Conservation (phyloP, 2,113 vertebrate species). For the Lophotis ruficrista region DNA sequence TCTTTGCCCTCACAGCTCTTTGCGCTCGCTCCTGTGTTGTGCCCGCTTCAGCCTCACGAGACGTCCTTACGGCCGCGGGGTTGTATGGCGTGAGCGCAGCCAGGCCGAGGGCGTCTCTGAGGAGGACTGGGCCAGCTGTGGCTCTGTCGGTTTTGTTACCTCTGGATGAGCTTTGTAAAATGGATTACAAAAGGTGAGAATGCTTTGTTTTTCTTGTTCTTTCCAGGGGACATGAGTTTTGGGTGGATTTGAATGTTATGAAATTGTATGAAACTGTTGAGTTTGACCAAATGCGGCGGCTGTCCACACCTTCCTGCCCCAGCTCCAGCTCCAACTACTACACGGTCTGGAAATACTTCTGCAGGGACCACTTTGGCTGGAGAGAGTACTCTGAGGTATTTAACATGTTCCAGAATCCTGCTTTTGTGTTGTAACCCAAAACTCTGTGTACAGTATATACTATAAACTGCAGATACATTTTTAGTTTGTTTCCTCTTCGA, state of each 20-base stretch:
- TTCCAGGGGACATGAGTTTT: conserved; percentile 88
- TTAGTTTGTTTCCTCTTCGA: not conserved
- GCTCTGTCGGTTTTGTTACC: no score
- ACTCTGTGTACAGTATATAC: fast-evolving
- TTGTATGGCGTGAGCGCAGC: not conserved
- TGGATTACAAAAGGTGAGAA: not conserved
- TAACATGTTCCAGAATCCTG: not conserved
- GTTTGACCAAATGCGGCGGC: conserved; percentile 90
- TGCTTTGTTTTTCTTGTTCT: not conserved
- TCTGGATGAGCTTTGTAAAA: not conserved
- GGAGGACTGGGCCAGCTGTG: not conserved
- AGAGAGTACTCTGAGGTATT: conserved; percentile 97
- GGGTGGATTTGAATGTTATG: conserved; percentile 90
- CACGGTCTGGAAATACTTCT: conserved; percentile 98
- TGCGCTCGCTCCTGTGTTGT: not conserved
- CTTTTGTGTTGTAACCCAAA: not conserved
- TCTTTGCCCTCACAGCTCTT: not conserved
- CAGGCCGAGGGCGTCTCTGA: not conserved
- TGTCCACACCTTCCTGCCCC: conserved; percentile 86
- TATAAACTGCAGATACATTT: fast-evolving
- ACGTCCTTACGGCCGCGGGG: not conserved
- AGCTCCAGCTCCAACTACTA: conserved; percentile 84
- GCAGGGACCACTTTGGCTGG: conserved; percentile 99
- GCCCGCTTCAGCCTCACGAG: not conserved
- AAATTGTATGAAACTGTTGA: conserved; percentile 87